phyloP scores from a whole-genome alignment of 1,140 invertebrate genomes.

The Lepidotrigona ventralis region DNA sequence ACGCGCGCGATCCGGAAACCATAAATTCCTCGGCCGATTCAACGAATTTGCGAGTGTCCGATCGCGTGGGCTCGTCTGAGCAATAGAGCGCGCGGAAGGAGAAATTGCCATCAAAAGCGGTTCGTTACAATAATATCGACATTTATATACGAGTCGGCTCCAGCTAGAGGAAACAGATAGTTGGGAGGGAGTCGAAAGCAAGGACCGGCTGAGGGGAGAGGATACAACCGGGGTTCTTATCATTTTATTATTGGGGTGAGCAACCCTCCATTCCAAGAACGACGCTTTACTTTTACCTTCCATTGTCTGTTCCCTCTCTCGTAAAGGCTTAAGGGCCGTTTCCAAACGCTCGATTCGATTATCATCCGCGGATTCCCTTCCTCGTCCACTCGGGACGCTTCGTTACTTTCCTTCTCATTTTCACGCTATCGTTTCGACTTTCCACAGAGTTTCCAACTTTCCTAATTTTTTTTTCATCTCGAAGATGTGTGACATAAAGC shows the following conservation, averaged over 20 bases:
- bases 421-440: background rate
- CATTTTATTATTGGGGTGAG: slow-evolving; percentile 71
- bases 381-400: slow-evolving; percentile 42
- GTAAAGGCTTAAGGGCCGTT: slow-evolving; percentile 64
- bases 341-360: slow-evolving; percentile 64
- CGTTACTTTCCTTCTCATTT: slow-evolving; percentile 21
- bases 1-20: slow-evolving; percentile 22
- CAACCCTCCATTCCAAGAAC: slow-evolving; percentile 66
- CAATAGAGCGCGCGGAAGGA: slow-evolving; percentile 54
- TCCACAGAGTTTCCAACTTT: background rate
- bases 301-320: slow-evolving; percentile 57
- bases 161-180: slow-evolving; percentile 24
- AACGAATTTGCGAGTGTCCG: slow-evolving; percentile 40
- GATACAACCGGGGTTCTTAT: slow-evolving; percentile 66
- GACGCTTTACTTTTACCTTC: slow-evolving; percentile 69
- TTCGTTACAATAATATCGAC: slow-evolving; percentile 75
- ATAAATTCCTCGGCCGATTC: slow-evolving; percentile 34
- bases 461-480: no score
- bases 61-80: slow-evolving; percentile 14
- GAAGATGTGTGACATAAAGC: no score
- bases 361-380: slow-evolving; percentile 35
- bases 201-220: slow-evolving; percentile 22
- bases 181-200: slow-evolving; percentile 14
- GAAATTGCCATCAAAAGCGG: slow-evolving; percentile 68
- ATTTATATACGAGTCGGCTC: slow-evolving; percentile 70